phyloP scores from a whole-genome alignment of 2,888 invertebrate genomes.

The Pasiphila rectangulata region DNA sequence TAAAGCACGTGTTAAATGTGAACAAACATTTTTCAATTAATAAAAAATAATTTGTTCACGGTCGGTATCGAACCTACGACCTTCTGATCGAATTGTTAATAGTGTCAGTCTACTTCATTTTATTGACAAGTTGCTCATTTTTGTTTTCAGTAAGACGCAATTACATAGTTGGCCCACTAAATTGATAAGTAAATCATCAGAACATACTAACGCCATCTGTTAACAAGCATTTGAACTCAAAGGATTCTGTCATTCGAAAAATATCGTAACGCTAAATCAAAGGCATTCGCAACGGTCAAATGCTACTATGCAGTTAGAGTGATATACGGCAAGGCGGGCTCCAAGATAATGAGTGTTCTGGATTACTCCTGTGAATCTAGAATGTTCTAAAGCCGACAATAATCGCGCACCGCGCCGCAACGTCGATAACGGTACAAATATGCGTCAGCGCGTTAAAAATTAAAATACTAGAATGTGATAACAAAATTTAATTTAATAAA shows the following conservation, averaged over 20 bases:
- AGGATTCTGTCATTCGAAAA: constrained; percentile 35
- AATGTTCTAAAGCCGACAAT: background rate
- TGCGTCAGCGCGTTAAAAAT: background rate
- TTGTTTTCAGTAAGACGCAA: too few relatives aligned
- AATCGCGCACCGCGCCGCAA: background rate
- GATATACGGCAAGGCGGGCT: constrained; percentile 28
- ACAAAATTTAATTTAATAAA: too few relatives aligned
- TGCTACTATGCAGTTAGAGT: constrained; percentile 41
- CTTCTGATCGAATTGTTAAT: too few relatives aligned
- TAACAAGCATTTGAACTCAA: constrained; percentile 26
- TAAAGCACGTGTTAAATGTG: too few relatives aligned
- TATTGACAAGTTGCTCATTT: too few relatives aligned
- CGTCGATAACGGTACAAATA: too few relatives aligned
- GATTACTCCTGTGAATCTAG: background rate
- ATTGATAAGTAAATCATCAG: background rate
- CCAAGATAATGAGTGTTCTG: constrained; percentile 8
- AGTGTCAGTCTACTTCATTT: too few relatives aligned
- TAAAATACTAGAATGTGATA: too few relatives aligned
- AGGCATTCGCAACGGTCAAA: constrained; percentile 53
- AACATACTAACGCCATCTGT: constrained; percentile 26
- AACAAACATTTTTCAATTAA: too few relatives aligned
- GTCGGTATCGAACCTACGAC: too few relatives aligned
- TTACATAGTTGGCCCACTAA: background rate
- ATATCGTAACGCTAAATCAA: constrained; percentile 55
- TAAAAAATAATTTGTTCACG: too few relatives aligned